These are phyloP conservation scores for Pemphigus obesinymphae DNA, from an alignment of 1,140 invertebrate genomes.

Conservation along the genomic window DNA sequence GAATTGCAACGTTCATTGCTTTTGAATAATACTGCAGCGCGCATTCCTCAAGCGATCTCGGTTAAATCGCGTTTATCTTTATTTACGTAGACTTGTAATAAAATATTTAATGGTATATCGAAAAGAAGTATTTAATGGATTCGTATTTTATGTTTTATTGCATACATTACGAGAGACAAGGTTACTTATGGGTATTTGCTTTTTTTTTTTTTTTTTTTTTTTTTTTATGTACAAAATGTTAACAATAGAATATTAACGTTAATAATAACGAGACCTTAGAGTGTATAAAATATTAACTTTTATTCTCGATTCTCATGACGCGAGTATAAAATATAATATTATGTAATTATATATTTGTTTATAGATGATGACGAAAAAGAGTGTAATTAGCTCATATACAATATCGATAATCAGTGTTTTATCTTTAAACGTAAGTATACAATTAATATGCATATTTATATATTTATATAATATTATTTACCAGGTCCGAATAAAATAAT, in stretches of 20 bases:
- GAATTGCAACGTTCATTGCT: background rate
- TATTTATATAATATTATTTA: no score
- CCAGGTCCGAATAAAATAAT: no score
- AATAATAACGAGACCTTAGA: background rate
- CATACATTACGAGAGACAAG: background rate
- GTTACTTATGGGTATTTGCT: background rate
- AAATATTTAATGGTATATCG: slow-evolving; percentile 9
- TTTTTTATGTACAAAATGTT: background rate
- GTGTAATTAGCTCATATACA: no score
- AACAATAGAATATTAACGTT: background rate
- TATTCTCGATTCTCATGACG: no score
- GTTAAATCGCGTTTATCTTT: slow-evolving; percentile 15
- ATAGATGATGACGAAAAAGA: no score
- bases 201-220: no score
- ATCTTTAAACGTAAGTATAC: no score
- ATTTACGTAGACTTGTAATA: background rate
- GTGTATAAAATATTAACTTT: no score
- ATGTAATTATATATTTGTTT: no score
- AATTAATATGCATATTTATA: no score
- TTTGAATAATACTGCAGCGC: background rate
- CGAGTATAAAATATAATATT: no score
- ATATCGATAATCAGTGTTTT: no score
- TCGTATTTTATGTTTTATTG: background rate
- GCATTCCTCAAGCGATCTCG: background rate
- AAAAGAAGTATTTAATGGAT: background rate